These are phyloP conservation scores for Artemia sinica DNA, from an alignment of 2,888 invertebrate species.

Conservation along the genomic window DNA sequence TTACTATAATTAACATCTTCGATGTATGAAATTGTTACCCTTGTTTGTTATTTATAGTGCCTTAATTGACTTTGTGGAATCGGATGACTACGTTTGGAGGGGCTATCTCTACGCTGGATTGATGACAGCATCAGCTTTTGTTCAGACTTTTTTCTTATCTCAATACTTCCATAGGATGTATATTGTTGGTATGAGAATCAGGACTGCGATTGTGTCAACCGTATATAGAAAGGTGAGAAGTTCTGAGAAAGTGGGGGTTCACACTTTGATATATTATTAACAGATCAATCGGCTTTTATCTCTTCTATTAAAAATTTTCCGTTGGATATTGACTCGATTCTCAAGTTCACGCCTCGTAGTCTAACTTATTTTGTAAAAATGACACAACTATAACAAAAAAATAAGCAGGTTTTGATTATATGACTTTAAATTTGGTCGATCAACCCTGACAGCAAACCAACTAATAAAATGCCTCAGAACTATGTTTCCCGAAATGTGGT, in stretches of 20 bases:
- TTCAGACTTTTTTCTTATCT: constrained; percentile 65
- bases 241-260: constrained; percentile 20
- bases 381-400: no score
- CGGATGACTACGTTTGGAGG: constrained; percentile 53
- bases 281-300: neutral
- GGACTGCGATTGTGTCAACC: constrained; percentile 70
- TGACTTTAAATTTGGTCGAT: no score
- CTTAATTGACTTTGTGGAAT: constrained; percentile 49
- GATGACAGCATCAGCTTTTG: constrained; percentile 52
- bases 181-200: constrained; percentile 69
- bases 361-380: no score
- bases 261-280: constrained; percentile 24
- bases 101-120: constrained; percentile 63
- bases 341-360: no score
- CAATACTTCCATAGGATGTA: constrained; percentile 86
- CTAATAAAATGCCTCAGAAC: no score
- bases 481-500: no score
- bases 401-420: no score
- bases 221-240: constrained; percentile 57
- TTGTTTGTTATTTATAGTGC: constrained; percentile 26
- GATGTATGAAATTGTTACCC: neutral
- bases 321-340: no score
- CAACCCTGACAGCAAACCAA: no score
- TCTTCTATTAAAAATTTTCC: constrained; percentile 2
- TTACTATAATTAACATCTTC: no score